phyloP scores from a whole-genome alignment of 2,113 vertebrate species.

The Hippocampus comes region DNA sequence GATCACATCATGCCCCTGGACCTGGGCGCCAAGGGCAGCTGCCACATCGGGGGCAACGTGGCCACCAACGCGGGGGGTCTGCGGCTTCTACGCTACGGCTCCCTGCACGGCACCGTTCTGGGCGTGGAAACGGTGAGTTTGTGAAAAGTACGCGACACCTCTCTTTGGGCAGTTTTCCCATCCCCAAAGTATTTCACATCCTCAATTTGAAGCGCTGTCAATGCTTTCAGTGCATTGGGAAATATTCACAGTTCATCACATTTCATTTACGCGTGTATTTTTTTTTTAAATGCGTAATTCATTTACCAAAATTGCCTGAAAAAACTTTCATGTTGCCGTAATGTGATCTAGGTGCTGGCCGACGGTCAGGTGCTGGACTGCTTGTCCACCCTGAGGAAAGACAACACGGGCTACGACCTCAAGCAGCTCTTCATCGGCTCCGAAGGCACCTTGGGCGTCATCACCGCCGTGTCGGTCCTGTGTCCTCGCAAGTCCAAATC shows the following conservation, averaged over 20 bases:
- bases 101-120: slow-evolving; percentile 85
- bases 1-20: slow-evolving; percentile 90
- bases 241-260: too few species aligned
- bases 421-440: slow-evolving; percentile 97
- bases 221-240: too few species aligned
- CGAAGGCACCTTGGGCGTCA: slow-evolving; percentile 89
- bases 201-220: too few species aligned
- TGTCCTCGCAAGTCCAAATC: slow-evolving; percentile 86
- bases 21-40: slow-evolving; percentile 94
- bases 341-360: slow-evolving; percentile 79
- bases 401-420: slow-evolving; percentile 95
- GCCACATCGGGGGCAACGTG: slow-evolving; percentile 93
- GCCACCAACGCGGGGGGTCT: slow-evolving; percentile 92
- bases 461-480: slow-evolving; percentile 86
- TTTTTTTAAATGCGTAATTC: too few species aligned
- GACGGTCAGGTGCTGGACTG: slow-evolving; percentile 83
- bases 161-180: too few species aligned
- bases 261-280: too few species aligned
- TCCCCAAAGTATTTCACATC: too few species aligned
- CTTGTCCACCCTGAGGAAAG: slow-evolving; percentile 83
- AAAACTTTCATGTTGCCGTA: background rate
- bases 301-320: too few species aligned
- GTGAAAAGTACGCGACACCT: too few species aligned
- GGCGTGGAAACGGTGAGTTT: slow-evolving; percentile 89
- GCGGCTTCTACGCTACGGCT: slow-evolving; percentile 86